Base-by-base conservation (phyloP, 2,113 vertebrate genomes). In the Tragelaphus imberbis region DNA sequence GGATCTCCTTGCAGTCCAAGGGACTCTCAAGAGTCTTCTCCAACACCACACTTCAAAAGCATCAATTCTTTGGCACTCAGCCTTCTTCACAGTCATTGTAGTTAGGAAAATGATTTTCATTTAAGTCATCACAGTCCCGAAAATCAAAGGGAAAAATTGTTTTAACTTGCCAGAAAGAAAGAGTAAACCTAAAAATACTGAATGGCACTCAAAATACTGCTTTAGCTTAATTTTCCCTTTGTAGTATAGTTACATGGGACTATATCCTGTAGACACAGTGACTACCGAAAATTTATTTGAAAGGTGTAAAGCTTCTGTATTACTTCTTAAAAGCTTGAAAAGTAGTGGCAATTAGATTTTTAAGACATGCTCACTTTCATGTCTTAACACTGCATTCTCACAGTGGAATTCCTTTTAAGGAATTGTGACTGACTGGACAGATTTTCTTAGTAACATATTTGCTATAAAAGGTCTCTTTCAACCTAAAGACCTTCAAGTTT, bases 361-460 rank as follows among this genome's bases (percentile, higher is more conserved):
- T 61, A 84, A 88, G 51, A 71, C 68, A 36, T 10, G 10, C 53
- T 49, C 53, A 58, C 79, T 85, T 79, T 51, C 33, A 1, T 84
- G 11, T 79, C 30, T 93, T 84, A n/a, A 49, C 3, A 30, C 3
- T 81, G 17, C 3, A 30, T 40, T 75, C 44, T 51, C 36, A 28
- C 30, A 61, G 19, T 91, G 88, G 91, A 81, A 21, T 94, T 85
- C 51, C 53, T 96, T 84, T 91, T 56, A 85, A 95, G 58, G 71
- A 95, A 51, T 71, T 95, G 4, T 71, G 47, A 40, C 79, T 36
- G 3, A 95, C 30, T 33, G 51, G 25, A 90, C 53, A 68, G 25
- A 28, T 90, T 92, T 97, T 93, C 92, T 59, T 89, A 88, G 53
- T 44, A 94, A 94, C 30, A 33, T n/a, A 77, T 58, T 79, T 56